A percentile compares a stretch with the other conserved stretches of the same genome.
These are phyloP conservation scores for Spicauda simplicius DNA, from an alignment of 2,888 invertebrate genomes.

Conservation along the genomic window DNA sequence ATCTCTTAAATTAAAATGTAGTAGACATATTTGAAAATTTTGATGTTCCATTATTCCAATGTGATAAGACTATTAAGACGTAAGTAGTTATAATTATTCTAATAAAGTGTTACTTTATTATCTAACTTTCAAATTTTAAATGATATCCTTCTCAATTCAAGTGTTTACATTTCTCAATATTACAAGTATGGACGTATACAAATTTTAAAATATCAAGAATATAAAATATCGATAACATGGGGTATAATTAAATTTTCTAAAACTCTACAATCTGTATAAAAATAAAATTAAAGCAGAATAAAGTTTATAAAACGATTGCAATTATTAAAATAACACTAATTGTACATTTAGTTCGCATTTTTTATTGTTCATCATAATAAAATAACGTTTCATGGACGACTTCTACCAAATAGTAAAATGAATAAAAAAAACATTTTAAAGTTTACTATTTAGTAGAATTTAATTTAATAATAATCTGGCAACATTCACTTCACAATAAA, in stretches of 20 bases:
- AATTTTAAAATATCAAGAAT: neutral
- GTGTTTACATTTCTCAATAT: neutral
- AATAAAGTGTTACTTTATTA: constrained; percentile 1
- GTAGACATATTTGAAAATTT: neutral
- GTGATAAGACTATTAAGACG: constrained; percentile 12
- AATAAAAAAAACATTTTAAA: too few relatives aligned
- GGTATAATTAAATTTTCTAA: neutral
- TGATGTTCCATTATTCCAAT: constrained; percentile 10
- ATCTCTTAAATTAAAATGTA: neutral
- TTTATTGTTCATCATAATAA: too few relatives aligned
- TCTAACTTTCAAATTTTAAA: neutral
- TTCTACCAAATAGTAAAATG: too few relatives aligned
- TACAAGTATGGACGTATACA: neutral
- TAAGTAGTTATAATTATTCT: constrained; percentile 1
- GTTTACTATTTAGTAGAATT: too few relatives aligned
- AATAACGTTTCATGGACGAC: too few relatives aligned
- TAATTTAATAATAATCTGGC: too few relatives aligned
- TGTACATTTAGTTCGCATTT: too few relatives aligned
- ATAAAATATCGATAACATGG: neutral
- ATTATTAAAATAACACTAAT: too few relatives aligned
- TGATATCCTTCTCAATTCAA: neutral
- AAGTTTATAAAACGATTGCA: too few relatives aligned
- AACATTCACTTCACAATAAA: too few relatives aligned
- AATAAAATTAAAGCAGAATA: too few relatives aligned
- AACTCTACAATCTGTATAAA: neutral